Evolutionary conservation across 2,797 vertebrate genomes (phyloP).

Genomic region (Amphiprion clarkii): DNA sequence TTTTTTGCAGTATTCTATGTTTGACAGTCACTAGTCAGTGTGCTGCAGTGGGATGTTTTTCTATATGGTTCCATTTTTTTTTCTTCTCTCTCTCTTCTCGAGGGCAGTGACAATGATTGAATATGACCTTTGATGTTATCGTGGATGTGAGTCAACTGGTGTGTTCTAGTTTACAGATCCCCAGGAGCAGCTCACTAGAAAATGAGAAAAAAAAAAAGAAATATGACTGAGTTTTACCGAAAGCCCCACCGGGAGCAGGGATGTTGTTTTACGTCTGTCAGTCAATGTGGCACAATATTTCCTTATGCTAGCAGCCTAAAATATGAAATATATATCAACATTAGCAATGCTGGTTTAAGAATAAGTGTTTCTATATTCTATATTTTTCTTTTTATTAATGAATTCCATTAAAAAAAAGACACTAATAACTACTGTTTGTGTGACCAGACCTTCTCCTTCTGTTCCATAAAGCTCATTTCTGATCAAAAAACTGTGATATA

Average conservation of each 20-base stretch:
- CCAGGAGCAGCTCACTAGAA: conserved; percentile 7
- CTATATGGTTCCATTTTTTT: not conserved
- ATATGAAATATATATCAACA: not conserved
- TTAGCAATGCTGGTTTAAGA: not conserved
- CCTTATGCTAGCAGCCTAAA: not conserved
- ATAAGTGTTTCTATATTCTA: not conserved
- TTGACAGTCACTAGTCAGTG: not conserved
- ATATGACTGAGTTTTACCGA: conserved; percentile 18
- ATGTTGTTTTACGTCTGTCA: not conserved
- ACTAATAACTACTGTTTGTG: not conserved
- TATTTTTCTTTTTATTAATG: not conserved
- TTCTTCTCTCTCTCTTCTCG: not conserved
- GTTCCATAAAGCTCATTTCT: not conserved
- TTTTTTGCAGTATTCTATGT: too few relatives aligned
- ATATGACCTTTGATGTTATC: conserved; percentile 62
- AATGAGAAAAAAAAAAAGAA: not conserved
- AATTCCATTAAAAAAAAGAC: not conserved
- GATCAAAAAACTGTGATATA: not conserved
- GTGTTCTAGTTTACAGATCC: conserved; percentile 39
- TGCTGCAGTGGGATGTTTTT: not conserved
- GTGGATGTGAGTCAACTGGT: conserved; percentile 57
- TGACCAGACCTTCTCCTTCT: not conserved
- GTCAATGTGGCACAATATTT: not conserved
- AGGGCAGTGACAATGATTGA: conserved; percentile 33
- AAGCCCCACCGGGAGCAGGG: not conserved